A percentile compares a stretch with the other conserved stretches of the same genome.
Conservation (phyloP, 1,140 invertebrate genomes). For the Listronotus bonariensis region DNA sequence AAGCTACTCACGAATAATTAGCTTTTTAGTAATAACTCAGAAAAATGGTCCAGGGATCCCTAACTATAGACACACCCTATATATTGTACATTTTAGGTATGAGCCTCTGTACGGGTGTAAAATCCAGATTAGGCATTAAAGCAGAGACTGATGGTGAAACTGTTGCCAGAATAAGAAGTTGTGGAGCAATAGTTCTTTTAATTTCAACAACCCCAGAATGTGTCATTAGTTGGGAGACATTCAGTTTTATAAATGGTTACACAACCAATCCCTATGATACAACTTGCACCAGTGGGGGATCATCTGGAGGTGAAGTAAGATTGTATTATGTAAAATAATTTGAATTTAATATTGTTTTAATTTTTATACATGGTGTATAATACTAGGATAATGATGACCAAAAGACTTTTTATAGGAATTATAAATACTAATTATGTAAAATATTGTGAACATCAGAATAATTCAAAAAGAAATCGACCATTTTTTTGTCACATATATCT, state of each 20-base stretch:
- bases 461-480: no score
- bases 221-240: constrained; percentile 70
- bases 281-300: constrained; percentile 70
- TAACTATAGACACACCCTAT: no score
- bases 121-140: constrained; percentile 61
- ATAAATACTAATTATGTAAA: no score
- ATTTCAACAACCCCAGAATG: constrained; percentile 85
- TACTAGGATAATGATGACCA: no score
- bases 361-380: no score
- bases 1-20: no score
- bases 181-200: constrained; percentile 78
- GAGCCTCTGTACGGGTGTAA: constrained; percentile 67
- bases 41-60: no score
- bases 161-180: constrained; percentile 63
- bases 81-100: constrained; percentile 58
- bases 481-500: no score
- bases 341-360: no score
- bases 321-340: not conserved
- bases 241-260: constrained; percentile 71
- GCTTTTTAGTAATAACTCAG: no score
- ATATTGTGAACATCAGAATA: no score
- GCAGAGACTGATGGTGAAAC: constrained; percentile 66
- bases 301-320: constrained; percentile 74
- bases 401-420: no score
- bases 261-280: constrained; percentile 81